Evolutionary conservation across 2,113 vertebrate genomes (phyloP).

Genomic region (Struthidea cinerea): DNA sequence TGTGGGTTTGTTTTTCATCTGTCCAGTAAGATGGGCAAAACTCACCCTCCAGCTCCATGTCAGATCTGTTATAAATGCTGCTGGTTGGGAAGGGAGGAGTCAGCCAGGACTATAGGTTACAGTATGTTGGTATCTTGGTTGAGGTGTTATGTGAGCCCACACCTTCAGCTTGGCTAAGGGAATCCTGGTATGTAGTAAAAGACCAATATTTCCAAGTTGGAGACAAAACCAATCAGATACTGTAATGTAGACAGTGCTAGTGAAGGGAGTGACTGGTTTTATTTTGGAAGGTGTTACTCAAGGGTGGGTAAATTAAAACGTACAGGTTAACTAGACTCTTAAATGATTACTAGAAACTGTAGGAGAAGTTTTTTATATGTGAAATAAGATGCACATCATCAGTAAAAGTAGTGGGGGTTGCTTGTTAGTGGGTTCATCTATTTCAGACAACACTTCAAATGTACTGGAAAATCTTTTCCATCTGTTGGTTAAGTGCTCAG

Average conservation of each 20-base stretch:
- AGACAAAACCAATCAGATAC: not conserved
- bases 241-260: not conserved
- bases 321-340: not conserved
- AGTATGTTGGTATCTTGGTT: not conserved
- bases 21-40: not conserved
- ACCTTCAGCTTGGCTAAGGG: not conserved
- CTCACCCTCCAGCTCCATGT: not conserved
- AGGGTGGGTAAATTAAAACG: not conserved
- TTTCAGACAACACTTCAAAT: not conserved
- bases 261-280: not conserved
- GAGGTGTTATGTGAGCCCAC: not conserved
- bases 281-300: not conserved
- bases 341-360: not conserved
- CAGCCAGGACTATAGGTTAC: not conserved
- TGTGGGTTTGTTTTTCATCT: not conserved
- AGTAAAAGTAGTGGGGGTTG: not conserved
- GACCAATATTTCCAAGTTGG: fast-evolving
- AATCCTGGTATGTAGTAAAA: not conserved
- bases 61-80: not conserved
- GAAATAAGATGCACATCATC: not conserved
- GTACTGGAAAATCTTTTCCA: not conserved
- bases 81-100: not conserved
- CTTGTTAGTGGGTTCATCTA: not conserved
- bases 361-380: not conserved
- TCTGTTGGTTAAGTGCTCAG: not conserved